phyloP scores from a whole-genome alignment of 2,888 invertebrate species.

The Serripes groenlandicus region DNA sequence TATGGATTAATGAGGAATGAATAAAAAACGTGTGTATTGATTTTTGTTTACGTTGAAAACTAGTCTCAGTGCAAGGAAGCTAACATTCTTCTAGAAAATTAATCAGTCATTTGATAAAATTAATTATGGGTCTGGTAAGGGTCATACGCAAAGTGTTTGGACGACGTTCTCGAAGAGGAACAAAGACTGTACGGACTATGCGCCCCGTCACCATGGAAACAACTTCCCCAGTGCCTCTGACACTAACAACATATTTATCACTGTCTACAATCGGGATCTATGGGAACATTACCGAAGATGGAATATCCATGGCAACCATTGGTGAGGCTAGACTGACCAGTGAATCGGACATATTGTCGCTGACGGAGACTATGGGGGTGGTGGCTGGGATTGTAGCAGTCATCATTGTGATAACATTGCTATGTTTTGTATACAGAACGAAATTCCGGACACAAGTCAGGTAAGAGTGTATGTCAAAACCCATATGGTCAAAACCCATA shows the following conservation, averaged over 20 bases:
- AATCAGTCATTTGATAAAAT: too few relatives aligned
- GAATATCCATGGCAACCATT: background rate
- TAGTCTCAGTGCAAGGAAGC: too few relatives aligned
- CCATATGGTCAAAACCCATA: too few relatives aligned
- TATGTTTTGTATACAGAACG: slow-evolving; percentile 17
- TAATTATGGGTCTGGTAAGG: too few relatives aligned
- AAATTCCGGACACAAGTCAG: background rate
- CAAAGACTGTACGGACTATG: too few relatives aligned
- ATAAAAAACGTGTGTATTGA: too few relatives aligned
- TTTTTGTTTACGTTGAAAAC: too few relatives aligned
- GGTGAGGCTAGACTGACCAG: background rate
- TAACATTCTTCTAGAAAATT: too few relatives aligned
- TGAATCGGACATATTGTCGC: background rate
- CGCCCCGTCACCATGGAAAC: background rate
- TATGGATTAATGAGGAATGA: too few relatives aligned
- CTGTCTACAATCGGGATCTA: background rate
- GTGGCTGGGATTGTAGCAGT: background rate
- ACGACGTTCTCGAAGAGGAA: too few relatives aligned
- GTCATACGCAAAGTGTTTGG: too few relatives aligned
- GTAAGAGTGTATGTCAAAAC: too few relatives aligned
- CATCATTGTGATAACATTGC: background rate
- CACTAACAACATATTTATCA: background rate
- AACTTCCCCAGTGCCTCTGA: background rate
- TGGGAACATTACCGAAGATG: background rate
- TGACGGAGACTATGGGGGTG: slow-evolving; percentile 4